These are phyloP conservation scores for Euborellia annulipes DNA, from an alignment of 1,140 invertebrate genomes.

Conservation along the genomic window DNA sequence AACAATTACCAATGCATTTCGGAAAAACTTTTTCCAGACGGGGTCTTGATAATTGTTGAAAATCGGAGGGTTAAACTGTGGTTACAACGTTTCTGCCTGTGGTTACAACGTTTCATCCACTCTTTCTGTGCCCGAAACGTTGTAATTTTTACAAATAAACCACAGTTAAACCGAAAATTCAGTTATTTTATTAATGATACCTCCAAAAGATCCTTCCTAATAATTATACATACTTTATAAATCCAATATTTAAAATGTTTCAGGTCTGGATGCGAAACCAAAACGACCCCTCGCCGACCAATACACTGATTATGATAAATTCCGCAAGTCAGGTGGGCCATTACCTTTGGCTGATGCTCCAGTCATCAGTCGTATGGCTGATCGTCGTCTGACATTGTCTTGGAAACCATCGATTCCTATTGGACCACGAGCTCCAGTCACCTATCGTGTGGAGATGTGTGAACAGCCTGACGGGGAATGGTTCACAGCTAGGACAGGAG, in stretches of 20 bases:
- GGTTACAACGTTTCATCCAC: too few species aligned
- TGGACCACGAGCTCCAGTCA: slow-evolving; percentile 64
- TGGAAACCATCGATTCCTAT: slow-evolving; percentile 83
- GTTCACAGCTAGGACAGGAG: slow-evolving; percentile 60
- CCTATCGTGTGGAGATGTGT: slow-evolving; percentile 88
- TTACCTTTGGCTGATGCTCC: slow-evolving; percentile 73
- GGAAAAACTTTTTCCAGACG: too few species aligned
- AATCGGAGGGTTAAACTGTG: too few species aligned
- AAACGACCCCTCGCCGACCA: slow-evolving; percentile 60
- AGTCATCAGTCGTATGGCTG: slow-evolving; percentile 75
- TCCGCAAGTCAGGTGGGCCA: slow-evolving; percentile 60
- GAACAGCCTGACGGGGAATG: slow-evolving; percentile 76
- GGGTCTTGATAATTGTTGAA: too few species aligned
- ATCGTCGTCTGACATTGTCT: slow-evolving; percentile 64
- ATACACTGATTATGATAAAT: slow-evolving; percentile 69
- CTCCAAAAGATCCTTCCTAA: too few species aligned
- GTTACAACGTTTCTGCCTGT: too few species aligned
- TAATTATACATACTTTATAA: too few species aligned
- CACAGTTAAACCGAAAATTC: too few species aligned
- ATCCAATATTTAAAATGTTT: slow-evolving; percentile 11
- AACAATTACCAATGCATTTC: too few species aligned
- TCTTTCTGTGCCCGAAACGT: too few species aligned
- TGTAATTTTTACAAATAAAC: too few species aligned
- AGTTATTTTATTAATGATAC: too few species aligned
- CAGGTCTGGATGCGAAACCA: slow-evolving; percentile 49